Percentiles rank a stretch among this genome's conserved stretches.
phyloP scores from a whole-genome alignment of 2,113 vertebrate genomes.

The Heptranchias perlo region DNA sequence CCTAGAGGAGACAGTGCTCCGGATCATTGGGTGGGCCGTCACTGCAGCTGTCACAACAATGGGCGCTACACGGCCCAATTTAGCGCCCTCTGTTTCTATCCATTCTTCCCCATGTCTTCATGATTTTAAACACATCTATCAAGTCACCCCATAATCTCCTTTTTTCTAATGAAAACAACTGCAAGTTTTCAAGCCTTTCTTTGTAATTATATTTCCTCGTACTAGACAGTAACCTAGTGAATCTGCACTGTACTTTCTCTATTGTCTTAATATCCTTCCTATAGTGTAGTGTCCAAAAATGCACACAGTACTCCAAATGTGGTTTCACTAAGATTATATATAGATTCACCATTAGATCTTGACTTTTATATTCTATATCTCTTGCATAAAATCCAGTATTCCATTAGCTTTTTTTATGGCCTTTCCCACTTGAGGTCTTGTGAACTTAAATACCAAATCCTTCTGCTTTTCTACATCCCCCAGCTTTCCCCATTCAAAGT shows the following conservation, averaged over 20 bases:
- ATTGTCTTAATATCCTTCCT: not conserved
- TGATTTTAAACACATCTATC: not conserved
- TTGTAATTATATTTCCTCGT: not conserved
- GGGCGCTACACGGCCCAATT: too few species aligned
- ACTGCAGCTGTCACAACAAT: too few species aligned
- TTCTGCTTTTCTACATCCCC: not conserved
- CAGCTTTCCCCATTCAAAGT: not conserved
- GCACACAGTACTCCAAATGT: not conserved
- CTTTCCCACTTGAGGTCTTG: not conserved
- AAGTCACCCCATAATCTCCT: not conserved
- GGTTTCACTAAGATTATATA: not conserved
- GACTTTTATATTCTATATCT: not conserved
- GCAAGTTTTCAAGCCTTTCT: not conserved
- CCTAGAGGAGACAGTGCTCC: too few species aligned
- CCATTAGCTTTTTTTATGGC: not conserved
- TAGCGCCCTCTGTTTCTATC: not conserved
- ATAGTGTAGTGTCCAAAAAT: not conserved
- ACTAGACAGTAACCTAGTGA: not conserved
- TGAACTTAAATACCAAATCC: not conserved
- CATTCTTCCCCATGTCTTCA: not conserved
- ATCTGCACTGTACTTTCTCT: not conserved
- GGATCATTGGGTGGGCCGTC: too few species aligned
- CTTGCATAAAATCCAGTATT: not conserved
- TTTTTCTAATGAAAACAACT: not conserved
- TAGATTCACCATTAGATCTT: too few species aligned